Evolutionary conservation across 35 echinoderm and acorn worm species (phyloP), one percentile per base, ranked within the genome.

Genomic region (Chiridota heheva): DNA sequence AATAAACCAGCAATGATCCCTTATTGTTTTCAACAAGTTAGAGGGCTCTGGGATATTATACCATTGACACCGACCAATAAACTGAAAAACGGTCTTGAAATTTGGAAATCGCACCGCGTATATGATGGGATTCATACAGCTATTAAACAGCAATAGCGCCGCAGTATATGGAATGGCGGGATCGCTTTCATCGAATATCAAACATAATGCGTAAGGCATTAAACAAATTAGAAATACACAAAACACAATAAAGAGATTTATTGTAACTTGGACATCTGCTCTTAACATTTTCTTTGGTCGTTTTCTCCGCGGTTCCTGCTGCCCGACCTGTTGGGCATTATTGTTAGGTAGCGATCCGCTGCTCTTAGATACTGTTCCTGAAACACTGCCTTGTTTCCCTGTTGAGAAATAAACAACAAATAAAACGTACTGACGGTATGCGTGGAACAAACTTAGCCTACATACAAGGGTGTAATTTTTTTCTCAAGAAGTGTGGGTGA

Each of bases 61-160:
- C 40, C 82, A 86, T 6, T 72, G 62, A 32, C 91, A 88, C 5
- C 26, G 58, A 4, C 84, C 55, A 7, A 95, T 89, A 44, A 16
- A 25, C 39, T 84, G 84, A 51, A 95, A 85, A 28, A 92, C 77
- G 18, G 56, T 81, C 62, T 82, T 86, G 43, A 92, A 92, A 69
- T 77, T 80, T 29, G 89, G 89, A 72, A 85, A 81, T 37, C 83
- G 87, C 5, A 48, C 36, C 5, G 78, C 91, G 64, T 94, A 88
- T 56, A 94, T 89, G 53, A 94, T 84, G 4, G 91, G 91, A 31
- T 94, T 88, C 5, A 88, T 18, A 71, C 85, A 88, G 26, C 85
- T 88, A 56, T 94, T 87, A 18, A 76, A 5, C 3, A 94, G 15
- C 5, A 74, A 31, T 6, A 74, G 41, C 4, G 37, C 70, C 3